These are phyloP conservation scores for Acanthurus tractus DNA, from an alignment of 2,797 vertebrate genomes.

Conservation along the genomic window DNA sequence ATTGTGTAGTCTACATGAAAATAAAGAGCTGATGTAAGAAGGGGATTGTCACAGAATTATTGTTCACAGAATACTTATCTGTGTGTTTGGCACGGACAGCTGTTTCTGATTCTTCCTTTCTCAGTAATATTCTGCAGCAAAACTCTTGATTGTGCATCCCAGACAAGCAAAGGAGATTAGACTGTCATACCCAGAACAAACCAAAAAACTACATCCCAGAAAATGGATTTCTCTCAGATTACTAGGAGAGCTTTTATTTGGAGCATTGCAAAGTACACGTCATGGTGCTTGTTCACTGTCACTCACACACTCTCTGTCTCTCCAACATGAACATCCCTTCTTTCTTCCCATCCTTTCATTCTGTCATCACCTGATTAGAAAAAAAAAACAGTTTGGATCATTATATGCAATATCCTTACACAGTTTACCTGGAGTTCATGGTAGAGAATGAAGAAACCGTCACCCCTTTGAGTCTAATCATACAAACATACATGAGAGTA, in stretches of 20 bases:
- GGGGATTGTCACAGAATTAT: constrained; percentile 45
- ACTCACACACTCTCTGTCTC: constrained; percentile 27
- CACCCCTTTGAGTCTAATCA: constrained; percentile 49
- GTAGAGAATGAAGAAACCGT: constrained; percentile 23
- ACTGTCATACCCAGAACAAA: constrained; percentile 41
- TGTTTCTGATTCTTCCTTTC: constrained; percentile 45
- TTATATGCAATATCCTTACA: constrained; percentile 26
- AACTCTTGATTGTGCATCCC: constrained; percentile 61
- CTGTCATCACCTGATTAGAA: constrained; percentile 31
- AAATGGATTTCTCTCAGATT: constrained; percentile 75
- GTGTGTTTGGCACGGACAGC: constrained; percentile 37
- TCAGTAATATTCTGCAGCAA: constrained; percentile 26
- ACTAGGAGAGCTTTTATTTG: constrained; percentile 80
- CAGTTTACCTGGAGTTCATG: constrained; percentile 36
- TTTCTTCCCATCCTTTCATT: constrained; percentile 14
- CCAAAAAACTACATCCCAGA: constrained; percentile 56
- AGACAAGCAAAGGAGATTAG: constrained; percentile 49
- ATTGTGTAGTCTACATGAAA: constrained; percentile 22
- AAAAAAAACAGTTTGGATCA: constrained; percentile 34
- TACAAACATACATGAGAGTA: constrained; percentile 51
- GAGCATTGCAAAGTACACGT: constrained; percentile 79
- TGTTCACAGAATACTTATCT: constrained; percentile 46
- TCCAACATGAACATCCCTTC: constrained; percentile 26
- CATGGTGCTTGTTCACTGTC: constrained; percentile 62
- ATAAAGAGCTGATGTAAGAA: constrained; percentile 63